Conservation (phyloP, 2,797 vertebrate genomes). For the Cyclura pinguis region DNA sequence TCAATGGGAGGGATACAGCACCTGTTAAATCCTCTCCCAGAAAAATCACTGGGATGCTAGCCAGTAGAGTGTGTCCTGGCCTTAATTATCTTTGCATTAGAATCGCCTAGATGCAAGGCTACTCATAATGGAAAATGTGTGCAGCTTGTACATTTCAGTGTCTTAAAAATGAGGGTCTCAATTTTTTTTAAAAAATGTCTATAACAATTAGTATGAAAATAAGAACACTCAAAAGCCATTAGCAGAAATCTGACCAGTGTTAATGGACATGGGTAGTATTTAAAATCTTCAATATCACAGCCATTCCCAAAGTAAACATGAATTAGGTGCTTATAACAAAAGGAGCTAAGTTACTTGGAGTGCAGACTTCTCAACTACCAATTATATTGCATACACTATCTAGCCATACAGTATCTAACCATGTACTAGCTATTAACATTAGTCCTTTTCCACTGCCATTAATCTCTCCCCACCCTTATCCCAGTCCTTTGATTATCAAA, state of each 20-base stretch:
- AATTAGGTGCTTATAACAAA: slow-evolving; percentile 11
- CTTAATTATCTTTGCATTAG: neutral
- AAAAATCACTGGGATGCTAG: neutral
- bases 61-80: neutral
- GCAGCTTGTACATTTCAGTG: slow-evolving; percentile 33
- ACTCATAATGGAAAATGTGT: slow-evolving; percentile 39
- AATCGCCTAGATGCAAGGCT: neutral
- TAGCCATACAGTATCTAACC: neutral
- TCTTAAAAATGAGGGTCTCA: slow-evolving; percentile 25
- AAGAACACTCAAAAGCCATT: slow-evolving; percentile 59
- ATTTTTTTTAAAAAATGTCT: slow-evolving; percentile 28
- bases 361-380: slow-evolving; percentile 41
- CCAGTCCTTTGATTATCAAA: slow-evolving; percentile 33
- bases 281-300: slow-evolving; percentile 55
- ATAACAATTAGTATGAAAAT: neutral
- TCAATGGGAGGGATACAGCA: neutral
- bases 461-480: neutral
- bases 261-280: slow-evolving; percentile 59
- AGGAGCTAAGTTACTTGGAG: slow-evolving; percentile 41
- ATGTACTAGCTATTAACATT: neutral
- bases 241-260: slow-evolving; percentile 58
- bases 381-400: neutral
- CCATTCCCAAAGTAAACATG: slow-evolving; percentile 56
- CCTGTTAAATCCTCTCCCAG: neutral
- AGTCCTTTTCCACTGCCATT: neutral